Base-by-base conservation (phyloP, 1,140 invertebrate genomes). In the Papilio machaon region DNA sequence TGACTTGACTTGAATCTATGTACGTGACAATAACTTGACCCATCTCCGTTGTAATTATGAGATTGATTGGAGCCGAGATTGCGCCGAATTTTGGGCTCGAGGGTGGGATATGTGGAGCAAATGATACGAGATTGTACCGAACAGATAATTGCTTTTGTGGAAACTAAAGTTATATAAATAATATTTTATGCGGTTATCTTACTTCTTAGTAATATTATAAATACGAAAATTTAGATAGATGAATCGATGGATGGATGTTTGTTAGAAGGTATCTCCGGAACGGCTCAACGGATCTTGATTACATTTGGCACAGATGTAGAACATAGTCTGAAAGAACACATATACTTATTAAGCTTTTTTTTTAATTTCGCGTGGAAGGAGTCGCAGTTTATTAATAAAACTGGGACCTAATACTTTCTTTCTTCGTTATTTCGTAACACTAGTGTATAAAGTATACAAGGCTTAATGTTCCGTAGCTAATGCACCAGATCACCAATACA, bases 81-180 rank as follows among this genome's bases (percentile, higher is more conserved):
- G 64, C 60, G 60, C 19, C 23, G 60, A 64, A 64, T 23, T 64
- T 64, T 15, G 23, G 19, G 10, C 10, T 13, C 30, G 9, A 19
- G 23, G 60, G 17, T 43, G 58, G 7, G 7, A 17, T 9, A 64
- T n/a, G 60, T 64, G 13, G 60, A 19, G 19, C 60, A 64, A 64
- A 64, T 30, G 23, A 64, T 30, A 64, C 10, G 60, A 64, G 60
- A 64, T 64, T 64, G 60, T 64, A 30, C 60, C 60, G 64, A 70
- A 70, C 11, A 35, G 64, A 30, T 64, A 70, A 70, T 70, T 70
- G 64, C 64, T 70, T 70, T 70, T 70, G 64, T 70, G 64, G 13
- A 2, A 60, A 35, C 11, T 70, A 15, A 15, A 67, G 11, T 70
- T 35, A 2, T 70, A 70, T 35, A 15, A 6, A 35, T 35, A 70